Evolutionary conservation across 2,113 vertebrate species (phyloP).

Genomic region (Diphyllodes magnificus): DNA sequence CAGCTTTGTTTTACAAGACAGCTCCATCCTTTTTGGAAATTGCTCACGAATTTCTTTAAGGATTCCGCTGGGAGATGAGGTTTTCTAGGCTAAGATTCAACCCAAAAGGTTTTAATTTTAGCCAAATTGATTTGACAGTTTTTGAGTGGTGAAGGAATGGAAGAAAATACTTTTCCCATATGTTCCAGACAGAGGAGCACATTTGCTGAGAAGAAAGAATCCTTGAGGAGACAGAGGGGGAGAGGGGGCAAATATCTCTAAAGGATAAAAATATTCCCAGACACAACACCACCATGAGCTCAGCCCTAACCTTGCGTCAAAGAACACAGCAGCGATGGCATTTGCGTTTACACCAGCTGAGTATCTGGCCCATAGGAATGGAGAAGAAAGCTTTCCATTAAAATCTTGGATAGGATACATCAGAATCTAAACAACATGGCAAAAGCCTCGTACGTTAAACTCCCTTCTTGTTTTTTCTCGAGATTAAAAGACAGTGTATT

Average conservation of each 20-base stretch:
- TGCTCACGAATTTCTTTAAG: conserved; percentile 41
- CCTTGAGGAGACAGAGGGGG: neutral
- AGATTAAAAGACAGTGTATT: neutral
- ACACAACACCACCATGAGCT: conserved; percentile 49
- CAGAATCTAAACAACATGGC: conserved; percentile 13
- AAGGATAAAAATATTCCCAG: conserved; percentile 61
- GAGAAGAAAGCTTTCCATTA: conserved; percentile 41
- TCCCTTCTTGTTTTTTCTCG: neutral
- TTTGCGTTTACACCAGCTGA: conserved; percentile 46
- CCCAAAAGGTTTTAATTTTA: conserved; percentile 64
- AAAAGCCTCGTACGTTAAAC: neutral
- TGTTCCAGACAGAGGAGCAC: conserved; percentile 33
- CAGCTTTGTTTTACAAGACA: neutral
- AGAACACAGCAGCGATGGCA: neutral
- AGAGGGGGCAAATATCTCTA: conserved; percentile 2
- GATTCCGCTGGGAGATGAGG: conserved; percentile 42
- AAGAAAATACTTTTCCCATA: conserved; percentile 61
- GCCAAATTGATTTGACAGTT: conserved; percentile 40
- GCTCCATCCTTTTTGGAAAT: conserved; percentile 1
- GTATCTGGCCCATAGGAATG: conserved; percentile 26
- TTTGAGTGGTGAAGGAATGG: conserved; percentile 54
- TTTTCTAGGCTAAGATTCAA: conserved; percentile 63
- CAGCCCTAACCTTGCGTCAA: conserved; percentile 40
- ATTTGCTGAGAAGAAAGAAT: conserved; percentile 32
- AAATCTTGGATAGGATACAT: neutral